phyloP scores from a whole-genome alignment of 2,797 vertebrate species.

The Percopsis omiscomaycus region DNA sequence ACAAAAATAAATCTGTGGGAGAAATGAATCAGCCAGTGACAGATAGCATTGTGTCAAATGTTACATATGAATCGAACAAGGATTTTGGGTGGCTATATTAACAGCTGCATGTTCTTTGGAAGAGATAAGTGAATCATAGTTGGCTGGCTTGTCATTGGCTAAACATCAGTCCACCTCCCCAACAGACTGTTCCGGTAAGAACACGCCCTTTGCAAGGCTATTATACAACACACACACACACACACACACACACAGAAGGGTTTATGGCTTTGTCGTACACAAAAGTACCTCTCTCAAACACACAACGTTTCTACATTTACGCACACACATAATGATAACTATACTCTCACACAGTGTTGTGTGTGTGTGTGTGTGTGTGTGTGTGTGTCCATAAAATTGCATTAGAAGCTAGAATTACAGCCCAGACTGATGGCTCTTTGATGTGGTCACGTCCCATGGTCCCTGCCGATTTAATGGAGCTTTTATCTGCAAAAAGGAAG shows the following conservation, averaged over 20 bases:
- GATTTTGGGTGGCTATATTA: not conserved
- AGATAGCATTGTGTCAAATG: conserved; percentile 1
- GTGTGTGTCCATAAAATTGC: conserved; percentile 5
- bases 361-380: not conserved
- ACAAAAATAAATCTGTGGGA: not conserved
- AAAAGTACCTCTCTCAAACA: not conserved
- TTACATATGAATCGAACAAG: not conserved
- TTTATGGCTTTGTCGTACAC: not conserved
- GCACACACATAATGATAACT: not conserved
- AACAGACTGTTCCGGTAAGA: conserved; percentile 63
- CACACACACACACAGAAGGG: not conserved
- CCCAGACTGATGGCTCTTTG: conserved; percentile 38
- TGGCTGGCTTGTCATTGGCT: conserved; percentile 60
- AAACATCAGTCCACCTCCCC: conserved; percentile 55
- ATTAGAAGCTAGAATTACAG: conserved; percentile 2
- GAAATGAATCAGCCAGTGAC: conserved; percentile 1
- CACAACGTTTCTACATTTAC: not conserved
- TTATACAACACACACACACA: conserved; percentile 12
- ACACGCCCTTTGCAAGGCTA: conserved; percentile 59
- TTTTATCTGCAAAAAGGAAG: conserved; percentile 64
- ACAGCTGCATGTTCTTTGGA: conserved; percentile 23
- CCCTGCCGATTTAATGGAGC: conserved; percentile 47
- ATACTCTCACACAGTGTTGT: not conserved
- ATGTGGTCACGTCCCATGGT: conserved; percentile 44
- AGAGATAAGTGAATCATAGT: conserved; percentile 53